Conservation (phyloP, 2,888 invertebrate genomes). For the Sinelater perroti region DNA sequence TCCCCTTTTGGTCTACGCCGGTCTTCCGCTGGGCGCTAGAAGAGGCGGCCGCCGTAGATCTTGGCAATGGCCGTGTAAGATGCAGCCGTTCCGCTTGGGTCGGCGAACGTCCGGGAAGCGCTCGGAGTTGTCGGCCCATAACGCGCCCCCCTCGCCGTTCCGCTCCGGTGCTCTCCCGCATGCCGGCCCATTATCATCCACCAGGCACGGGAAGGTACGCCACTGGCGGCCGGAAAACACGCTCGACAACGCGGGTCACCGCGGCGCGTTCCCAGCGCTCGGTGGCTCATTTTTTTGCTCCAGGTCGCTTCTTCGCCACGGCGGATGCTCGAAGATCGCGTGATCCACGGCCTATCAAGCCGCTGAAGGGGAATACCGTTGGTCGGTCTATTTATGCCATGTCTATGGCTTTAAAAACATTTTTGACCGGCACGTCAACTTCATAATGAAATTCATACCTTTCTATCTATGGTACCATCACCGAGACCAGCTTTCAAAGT, state of each 20-base stretch:
- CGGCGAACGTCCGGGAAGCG: constrained; percentile 55
- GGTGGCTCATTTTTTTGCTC: constrained; percentile 32
- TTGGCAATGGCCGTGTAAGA: constrained; percentile 44
- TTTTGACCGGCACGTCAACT: too few relatives aligned
- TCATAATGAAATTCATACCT: too few relatives aligned
- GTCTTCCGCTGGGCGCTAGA: too few relatives aligned
- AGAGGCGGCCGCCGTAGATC: constrained; percentile 20
- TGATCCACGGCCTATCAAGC: too few relatives aligned
- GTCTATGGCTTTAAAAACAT: too few relatives aligned
- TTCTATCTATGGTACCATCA: too few relatives aligned
- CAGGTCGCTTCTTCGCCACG: constrained; percentile 18
- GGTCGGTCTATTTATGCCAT: too few relatives aligned
- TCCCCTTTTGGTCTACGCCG: too few relatives aligned
- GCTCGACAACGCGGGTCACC: constrained; percentile 36
- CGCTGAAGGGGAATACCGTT: too few relatives aligned
- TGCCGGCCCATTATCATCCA: constrained; percentile 42
- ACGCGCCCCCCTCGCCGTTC: constrained; percentile 48
- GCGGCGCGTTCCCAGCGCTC: constrained; percentile 38
- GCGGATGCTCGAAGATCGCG: constrained; percentile 14
- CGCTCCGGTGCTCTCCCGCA: constrained; percentile 44
- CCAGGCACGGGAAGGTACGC: constrained; percentile 46
- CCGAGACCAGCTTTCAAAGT: too few relatives aligned
- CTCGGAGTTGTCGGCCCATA: constrained; percentile 53
- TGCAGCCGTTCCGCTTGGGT: constrained; percentile 52
- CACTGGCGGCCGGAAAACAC: constrained; percentile 43